Conservation (phyloP, 2,113 vertebrate genomes). For the Pterocles burchelli region DNA sequence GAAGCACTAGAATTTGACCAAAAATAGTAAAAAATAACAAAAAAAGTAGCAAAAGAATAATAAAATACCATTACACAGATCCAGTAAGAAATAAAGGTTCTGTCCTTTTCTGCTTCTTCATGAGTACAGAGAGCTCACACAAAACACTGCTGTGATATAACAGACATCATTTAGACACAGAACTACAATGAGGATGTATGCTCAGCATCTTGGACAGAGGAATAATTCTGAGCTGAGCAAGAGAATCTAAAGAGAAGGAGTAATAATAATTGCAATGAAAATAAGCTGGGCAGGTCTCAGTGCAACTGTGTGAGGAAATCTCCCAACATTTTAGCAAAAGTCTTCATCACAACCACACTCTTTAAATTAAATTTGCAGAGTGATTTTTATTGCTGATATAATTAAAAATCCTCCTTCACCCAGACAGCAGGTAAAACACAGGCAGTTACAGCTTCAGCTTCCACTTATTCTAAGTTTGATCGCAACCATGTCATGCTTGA, state of each 20-base stretch:
- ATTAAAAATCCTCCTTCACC: not conserved
- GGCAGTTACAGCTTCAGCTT: not conserved
- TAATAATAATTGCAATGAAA: not conserved
- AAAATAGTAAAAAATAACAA: not conserved
- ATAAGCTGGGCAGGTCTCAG: not conserved
- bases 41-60: not conserved
- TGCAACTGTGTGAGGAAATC: not conserved
- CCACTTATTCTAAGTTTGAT: not conserved
- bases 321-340: not conserved
- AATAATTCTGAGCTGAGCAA: not conserved
- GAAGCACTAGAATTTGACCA: not conserved
- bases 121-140: not conserved
- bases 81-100: not conserved
- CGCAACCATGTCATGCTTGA: not conserved
- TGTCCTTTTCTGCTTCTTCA: not conserved
- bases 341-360: rapidly evolving
- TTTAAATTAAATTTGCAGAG: not conserved
- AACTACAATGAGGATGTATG: not conserved
- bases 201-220: not conserved
- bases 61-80: not conserved
- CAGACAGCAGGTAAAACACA: not conserved
- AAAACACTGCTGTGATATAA: not conserved
- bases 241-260: not conserved
- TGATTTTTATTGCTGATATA: not conserved
- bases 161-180: not conserved